These are phyloP conservation scores for Scophthalmus maximus DNA, from an alignment of 2,113 vertebrate genomes.

Conservation along the genomic window DNA sequence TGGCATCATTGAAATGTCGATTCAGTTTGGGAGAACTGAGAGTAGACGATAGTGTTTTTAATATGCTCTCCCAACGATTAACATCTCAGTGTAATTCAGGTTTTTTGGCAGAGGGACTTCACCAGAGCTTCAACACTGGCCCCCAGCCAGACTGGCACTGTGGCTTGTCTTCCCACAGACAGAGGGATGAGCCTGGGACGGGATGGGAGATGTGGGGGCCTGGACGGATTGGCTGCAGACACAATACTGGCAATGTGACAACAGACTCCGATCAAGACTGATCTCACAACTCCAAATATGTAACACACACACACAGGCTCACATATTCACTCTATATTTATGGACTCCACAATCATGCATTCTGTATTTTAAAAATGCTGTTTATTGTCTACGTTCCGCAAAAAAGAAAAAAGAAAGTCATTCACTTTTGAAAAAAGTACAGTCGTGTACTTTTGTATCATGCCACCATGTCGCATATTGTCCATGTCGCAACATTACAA, in stretches of 20 bases:
- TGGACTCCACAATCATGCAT: not conserved
- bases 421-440: too few relatives aligned
- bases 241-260: slow-evolving; percentile 85
- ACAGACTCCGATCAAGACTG: slow-evolving; percentile 69
- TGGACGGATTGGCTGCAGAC: slow-evolving; percentile 75
- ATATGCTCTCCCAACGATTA: slow-evolving; percentile 66
- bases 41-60: slow-evolving; percentile 54
- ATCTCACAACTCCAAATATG: slow-evolving; percentile 63
- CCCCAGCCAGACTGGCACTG: slow-evolving; percentile 70
- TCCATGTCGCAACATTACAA: not conserved
- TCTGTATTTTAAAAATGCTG: not conserved
- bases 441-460: not conserved
- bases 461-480: not conserved
- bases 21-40: slow-evolving; percentile 41
- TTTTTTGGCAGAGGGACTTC: slow-evolving; percentile 72
- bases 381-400: too few relatives aligned
- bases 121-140: slow-evolving; percentile 69
- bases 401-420: too few relatives aligned
- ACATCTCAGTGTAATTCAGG: slow-evolving; percentile 74
- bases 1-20: slow-evolving; percentile 8
- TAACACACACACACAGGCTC: slow-evolving; percentile 14
- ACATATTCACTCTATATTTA: not conserved
- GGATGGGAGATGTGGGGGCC: slow-evolving; percentile 71
- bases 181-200: slow-evolving; percentile 76
- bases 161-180: slow-evolving; percentile 77